Evolutionary conservation across 2,888 invertebrate species (phyloP), one percentile per base, ranked within the genome.

Genomic region (Microctonus aethiopoides): DNA sequence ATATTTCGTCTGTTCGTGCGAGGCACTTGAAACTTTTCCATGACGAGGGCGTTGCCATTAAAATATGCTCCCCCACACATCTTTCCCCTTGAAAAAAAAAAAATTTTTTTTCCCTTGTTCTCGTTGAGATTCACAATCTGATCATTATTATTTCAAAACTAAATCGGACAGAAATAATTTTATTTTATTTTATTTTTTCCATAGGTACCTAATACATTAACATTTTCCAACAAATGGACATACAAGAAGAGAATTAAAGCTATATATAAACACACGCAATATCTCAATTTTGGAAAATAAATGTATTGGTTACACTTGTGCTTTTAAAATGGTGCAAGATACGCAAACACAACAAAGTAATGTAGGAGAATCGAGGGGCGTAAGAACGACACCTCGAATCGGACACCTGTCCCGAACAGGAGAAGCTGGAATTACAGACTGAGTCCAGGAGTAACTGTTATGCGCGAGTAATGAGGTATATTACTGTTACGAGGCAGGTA

Each of bases 391-490:
- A 75, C 74, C 70, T 76, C 75, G 72, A 75, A 62, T 74, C 77
- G 77, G 76, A 76, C 77, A 79, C 77, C 78, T 78, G 77, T 78
- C 76, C 72, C 67, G 70, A 70, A 68, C 60, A 65, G 63, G 62
- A 73, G 76, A 77, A 75, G 74, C 72, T 76, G 75, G 76, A 81
- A 82, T 81, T 80, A 76, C 78, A 75, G 73, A 72, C 72, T 74
- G 72, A 73, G 77, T 75, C 70, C 54, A 71, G 76, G 76, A 80
- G 79, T 83, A 80, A 78, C 76, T 78, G 80, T 80, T 79, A 80
- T 76, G 74, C 76, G 74, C 78, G 78, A 79, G 80, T 83, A 83
- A 83, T 80, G 81, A 82, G 79, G 76, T 80, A 79, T 79, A 82
- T 82, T 83, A 80, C 78, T 74, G 78, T 76, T 77, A 72, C 78